phyloP scores from a whole-genome alignment of 2,888 invertebrate genomes.

The Malthinus flaveolus region DNA sequence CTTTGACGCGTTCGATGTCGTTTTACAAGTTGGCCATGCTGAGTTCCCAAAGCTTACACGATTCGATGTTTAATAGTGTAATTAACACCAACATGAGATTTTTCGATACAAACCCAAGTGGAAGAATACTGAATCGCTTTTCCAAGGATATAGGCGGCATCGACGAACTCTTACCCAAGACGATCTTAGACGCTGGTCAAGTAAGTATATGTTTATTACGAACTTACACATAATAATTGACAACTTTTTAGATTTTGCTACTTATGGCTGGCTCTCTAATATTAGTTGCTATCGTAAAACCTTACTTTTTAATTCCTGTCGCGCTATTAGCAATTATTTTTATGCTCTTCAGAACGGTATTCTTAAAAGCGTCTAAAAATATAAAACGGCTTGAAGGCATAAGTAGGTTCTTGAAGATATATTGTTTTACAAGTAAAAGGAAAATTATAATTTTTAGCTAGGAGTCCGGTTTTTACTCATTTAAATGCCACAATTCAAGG shows the following conservation, averaged over 20 bases:
- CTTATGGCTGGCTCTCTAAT: slow-evolving; percentile 58
- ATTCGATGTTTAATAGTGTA: slow-evolving; percentile 68
- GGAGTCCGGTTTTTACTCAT: slow-evolving; percentile 84
- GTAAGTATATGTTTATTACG: slow-evolving; percentile 37
- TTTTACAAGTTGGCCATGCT: slow-evolving; percentile 66
- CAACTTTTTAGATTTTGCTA: slow-evolving; percentile 54
- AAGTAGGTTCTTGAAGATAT: slow-evolving; percentile 56
- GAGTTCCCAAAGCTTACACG: slow-evolving; percentile 71
- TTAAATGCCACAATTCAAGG: slow-evolving; percentile 79
- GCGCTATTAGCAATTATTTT: slow-evolving; percentile 64
- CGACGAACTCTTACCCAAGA: slow-evolving; percentile 73
- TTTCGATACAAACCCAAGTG: slow-evolving; percentile 83
- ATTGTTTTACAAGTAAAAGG: background rate
- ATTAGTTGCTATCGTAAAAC: slow-evolving; percentile 61
- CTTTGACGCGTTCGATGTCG: slow-evolving; percentile 64
- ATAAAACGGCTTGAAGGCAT: slow-evolving; percentile 70
- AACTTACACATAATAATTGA: background rate
- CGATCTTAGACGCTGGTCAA: slow-evolving; percentile 65
- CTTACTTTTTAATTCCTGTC: slow-evolving; percentile 55
- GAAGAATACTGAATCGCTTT: slow-evolving; percentile 78
- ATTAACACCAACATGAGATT: slow-evolving; percentile 66
- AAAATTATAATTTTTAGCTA: slow-evolving; percentile 59
- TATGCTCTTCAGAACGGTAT: slow-evolving; percentile 64
- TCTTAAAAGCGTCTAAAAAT: slow-evolving; percentile 70
- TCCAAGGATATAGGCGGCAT: slow-evolving; percentile 83